These are phyloP conservation scores for Plebejus argus DNA, from an alignment of 2,888 invertebrate species.

Conservation along the genomic window DNA sequence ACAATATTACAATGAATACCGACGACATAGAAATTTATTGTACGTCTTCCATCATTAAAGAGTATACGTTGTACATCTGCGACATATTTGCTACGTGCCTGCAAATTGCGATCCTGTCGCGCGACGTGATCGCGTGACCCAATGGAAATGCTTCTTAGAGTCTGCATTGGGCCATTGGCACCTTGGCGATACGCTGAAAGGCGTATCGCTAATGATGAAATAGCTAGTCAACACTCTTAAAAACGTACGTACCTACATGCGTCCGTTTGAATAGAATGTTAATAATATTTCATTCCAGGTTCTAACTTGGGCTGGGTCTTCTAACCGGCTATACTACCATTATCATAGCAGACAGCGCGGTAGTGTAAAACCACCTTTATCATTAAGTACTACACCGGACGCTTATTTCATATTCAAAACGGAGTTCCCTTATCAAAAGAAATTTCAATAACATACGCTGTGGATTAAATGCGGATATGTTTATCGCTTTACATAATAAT, in stretches of 20 bases:
- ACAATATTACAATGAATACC: too few species aligned
- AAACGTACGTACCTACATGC: too few species aligned
- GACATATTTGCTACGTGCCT: conserved; percentile 3
- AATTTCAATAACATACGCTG: conserved; percentile 32
- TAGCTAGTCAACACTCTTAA: background rate
- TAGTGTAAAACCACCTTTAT: conserved; percentile 1
- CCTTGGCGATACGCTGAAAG: background rate
- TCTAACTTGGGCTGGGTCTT: too few species aligned
- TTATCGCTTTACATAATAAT: conserved; percentile 17
- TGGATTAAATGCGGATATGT: conserved; percentile 26
- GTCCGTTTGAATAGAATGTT: background rate
- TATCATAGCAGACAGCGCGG: too few species aligned
- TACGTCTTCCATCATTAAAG: background rate
- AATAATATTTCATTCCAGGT: too few species aligned
- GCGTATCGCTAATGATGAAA: too few species aligned
- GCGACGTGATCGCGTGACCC: background rate
- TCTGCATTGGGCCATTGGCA: too few species aligned
- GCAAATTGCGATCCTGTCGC: background rate
- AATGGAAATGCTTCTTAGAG: background rate
- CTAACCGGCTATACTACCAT: background rate
- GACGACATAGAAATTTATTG: background rate
- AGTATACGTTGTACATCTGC: background rate
- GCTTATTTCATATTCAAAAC: conserved; percentile 28
- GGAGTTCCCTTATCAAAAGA: conserved; percentile 31
- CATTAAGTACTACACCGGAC: background rate